These are phyloP conservation scores for Mormyrus hasselquistii DNA, from an alignment of 2,797 vertebrate species.

Conservation along the genomic window DNA sequence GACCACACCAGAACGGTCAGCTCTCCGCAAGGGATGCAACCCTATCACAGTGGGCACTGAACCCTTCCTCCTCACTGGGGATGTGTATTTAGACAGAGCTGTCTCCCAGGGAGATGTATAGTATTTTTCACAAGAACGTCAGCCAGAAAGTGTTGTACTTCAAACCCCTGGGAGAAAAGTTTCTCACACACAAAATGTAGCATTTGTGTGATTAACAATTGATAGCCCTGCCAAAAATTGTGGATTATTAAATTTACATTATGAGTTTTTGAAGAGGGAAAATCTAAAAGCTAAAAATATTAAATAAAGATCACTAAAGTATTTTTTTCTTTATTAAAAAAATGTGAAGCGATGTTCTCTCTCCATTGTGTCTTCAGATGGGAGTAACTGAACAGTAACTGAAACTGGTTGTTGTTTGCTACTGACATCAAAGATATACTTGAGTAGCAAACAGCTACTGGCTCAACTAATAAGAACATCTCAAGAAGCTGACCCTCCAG, in stretches of 20 bases:
- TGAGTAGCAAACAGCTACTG: not conserved
- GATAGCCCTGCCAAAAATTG: not conserved
- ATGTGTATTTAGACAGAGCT: not conserved
- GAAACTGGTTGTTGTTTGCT: not conserved
- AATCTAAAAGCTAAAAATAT: not conserved
- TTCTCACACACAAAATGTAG: not conserved
- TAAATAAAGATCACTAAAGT: constrained; percentile 11
- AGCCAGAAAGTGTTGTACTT: not conserved
- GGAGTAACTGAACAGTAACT: too few species aligned
- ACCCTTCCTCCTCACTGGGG: not conserved
- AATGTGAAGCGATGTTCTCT: not conserved
- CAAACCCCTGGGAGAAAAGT: not conserved
- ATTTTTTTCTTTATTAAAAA: not conserved
- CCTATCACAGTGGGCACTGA: not conserved
- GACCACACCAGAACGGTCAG: not conserved
- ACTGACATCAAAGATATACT: not conserved
- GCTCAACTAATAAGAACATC: not conserved
- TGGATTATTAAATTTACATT: not conserved
- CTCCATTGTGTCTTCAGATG: not conserved
- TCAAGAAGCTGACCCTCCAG: not conserved
- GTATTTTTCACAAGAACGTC: not conserved
- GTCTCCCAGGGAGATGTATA: not conserved
- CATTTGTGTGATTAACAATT: constrained; percentile 11
- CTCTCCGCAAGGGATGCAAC: not conserved
- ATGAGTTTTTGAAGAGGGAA: not conserved